A percentile compares a stretch with the other conserved stretches of the same genome.
Evolutionary conservation across 2,797 vertebrate genomes (phyloP).

Genomic region (Oceanodroma leucorhoa): DNA sequence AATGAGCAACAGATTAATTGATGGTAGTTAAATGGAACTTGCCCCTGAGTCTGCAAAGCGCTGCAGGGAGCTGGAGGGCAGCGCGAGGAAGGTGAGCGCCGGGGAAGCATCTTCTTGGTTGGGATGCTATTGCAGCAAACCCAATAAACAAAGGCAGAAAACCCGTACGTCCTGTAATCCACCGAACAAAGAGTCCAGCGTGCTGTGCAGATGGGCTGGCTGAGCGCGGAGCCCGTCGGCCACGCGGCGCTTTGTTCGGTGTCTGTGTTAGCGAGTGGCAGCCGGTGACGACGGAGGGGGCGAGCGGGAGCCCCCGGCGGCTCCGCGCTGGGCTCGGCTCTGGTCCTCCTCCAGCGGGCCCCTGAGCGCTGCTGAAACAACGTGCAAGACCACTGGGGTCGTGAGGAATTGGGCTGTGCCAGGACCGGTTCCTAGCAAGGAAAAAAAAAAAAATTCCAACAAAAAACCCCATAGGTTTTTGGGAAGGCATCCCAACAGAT

Average conservation of each 20-base stretch:
- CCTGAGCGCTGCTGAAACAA: background rate
- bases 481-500: background rate
- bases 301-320: background rate
- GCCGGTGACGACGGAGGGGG: background rate
- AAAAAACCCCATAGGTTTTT: background rate
- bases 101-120: background rate
- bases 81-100: background rate
- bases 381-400: too few species aligned
- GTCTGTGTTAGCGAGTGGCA: background rate
- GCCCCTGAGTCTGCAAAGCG: background rate
- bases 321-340: background rate
- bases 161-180: background rate
- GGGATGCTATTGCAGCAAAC: background rate
- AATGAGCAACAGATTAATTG: background rate
- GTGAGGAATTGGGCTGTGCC: background rate
- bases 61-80: background rate
- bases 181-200: background rate
- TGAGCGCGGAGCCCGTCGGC: background rate
- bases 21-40: background rate
- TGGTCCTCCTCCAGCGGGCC: background rate
- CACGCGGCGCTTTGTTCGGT: fast-evolving
- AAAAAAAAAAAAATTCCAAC: background rate
- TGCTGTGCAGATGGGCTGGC: background rate
- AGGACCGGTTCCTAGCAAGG: background rate
- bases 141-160: background rate